Conservation (phyloP, 64 coral and sea anemone genomes). For the Anthopleura sola region DNA sequence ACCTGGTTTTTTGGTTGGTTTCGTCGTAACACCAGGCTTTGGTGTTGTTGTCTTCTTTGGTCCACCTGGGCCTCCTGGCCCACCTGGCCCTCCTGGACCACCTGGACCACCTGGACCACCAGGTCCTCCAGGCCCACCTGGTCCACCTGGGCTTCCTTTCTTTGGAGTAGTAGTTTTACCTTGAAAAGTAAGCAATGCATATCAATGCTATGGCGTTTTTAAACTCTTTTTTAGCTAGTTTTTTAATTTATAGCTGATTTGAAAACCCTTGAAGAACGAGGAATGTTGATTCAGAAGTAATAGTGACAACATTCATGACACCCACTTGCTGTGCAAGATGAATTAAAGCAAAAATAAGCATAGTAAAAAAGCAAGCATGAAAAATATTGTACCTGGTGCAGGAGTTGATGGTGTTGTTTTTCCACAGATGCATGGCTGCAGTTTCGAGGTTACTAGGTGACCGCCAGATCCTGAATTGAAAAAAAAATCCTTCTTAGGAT, state of each 20-base stretch:
- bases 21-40: conserved; percentile 51
- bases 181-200: background rate
- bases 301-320: no score
- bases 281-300: no score
- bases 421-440: conserved; percentile 44
- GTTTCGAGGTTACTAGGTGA: conserved; percentile 21
- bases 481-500: background rate
- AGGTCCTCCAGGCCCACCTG: conserved; percentile 69
- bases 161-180: background rate
- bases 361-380: background rate
- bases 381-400: conserved; percentile 12
- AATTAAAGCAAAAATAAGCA: background rate
- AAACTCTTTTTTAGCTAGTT: no score
- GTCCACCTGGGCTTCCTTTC: conserved; percentile 36
- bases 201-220: no score
- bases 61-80: conserved; percentile 15
- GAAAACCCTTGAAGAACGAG: no score
- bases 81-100: conserved; percentile 78
- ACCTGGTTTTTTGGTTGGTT: conserved; percentile 28
- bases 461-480: conserved; percentile 30
- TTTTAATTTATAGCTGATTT: no score
- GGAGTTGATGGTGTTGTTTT: conserved; percentile 31
- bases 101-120: conserved; percentile 74
- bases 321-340: no score
- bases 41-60: conserved; percentile 23